These are phyloP conservation scores for Romanogobio albipinnatus DNA, from an alignment of 2,113 vertebrate species.

Conservation along the genomic window DNA sequence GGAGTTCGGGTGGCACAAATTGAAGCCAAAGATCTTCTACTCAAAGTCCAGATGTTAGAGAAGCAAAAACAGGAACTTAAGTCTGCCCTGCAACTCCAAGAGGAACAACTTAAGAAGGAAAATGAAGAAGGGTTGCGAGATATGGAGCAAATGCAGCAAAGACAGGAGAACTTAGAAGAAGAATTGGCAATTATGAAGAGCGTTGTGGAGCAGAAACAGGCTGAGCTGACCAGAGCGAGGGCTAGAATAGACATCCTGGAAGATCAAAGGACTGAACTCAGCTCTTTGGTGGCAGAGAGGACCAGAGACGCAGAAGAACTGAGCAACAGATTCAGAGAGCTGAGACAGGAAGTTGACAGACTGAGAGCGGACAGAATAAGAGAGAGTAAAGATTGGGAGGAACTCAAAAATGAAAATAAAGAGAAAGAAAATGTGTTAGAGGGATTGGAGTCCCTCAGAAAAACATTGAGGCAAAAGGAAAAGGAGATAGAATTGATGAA, in stretches of 20 bases:
- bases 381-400: slow-evolving; percentile 20
- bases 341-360: slow-evolving; percentile 29
- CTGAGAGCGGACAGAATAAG: slow-evolving; percentile 32
- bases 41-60: slow-evolving; percentile 59
- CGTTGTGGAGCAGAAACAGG: neutral
- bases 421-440: slow-evolving; percentile 3
- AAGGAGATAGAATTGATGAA: slow-evolving; percentile 32
- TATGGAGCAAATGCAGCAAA: neutral
- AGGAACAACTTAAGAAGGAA: slow-evolving; percentile 21
- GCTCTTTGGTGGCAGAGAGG: slow-evolving; percentile 39
- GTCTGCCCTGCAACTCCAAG: slow-evolving; percentile 19
- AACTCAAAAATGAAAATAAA: slow-evolving; percentile 27
- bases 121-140: slow-evolving; percentile 22
- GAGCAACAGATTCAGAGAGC: slow-evolving; percentile 16
- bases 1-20: slow-evolving; percentile 21
- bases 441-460: slow-evolving; percentile 24
- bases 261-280: slow-evolving; percentile 56
- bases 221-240: slow-evolving; percentile 23
- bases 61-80: slow-evolving; percentile 52
- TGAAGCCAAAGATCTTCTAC: slow-evolving; percentile 60
- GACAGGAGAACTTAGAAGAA: slow-evolving; percentile 3
- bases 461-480: slow-evolving; percentile 48
- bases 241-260: slow-evolving; percentile 47
- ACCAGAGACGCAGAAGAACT: slow-evolving; percentile 33
- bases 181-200: neutral